phyloP scores from a whole-genome alignment of 2,797 vertebrate species.

The Notoglanidium macrostoma region DNA sequence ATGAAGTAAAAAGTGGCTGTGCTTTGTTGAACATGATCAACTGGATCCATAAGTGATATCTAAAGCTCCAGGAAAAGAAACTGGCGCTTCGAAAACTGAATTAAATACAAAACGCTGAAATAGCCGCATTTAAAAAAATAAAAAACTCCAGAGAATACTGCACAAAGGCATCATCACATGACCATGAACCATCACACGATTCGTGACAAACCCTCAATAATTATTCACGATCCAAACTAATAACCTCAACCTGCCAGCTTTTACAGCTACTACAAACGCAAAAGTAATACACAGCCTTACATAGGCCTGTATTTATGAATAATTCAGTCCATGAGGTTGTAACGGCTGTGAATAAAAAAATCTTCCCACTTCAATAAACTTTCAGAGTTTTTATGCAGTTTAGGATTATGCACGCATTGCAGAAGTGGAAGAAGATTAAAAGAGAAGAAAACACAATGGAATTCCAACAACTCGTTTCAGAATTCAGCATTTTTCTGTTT shows the following conservation, averaged over 20 bases:
- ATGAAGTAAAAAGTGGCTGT: background rate
- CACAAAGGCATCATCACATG: background rate
- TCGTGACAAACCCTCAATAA: background rate
- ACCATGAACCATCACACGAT: background rate
- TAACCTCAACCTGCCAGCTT: background rate
- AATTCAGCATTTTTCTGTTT: constrained; percentile 63
- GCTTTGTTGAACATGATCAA: background rate
- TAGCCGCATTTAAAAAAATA: background rate
- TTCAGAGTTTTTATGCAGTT: background rate
- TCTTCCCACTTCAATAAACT: background rate
- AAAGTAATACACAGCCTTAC: background rate
- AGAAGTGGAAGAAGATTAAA: background rate
- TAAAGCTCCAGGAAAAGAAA: background rate
- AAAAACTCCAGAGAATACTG: too few relatives aligned
- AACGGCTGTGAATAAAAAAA: background rate
- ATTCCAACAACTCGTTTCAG: constrained; percentile 53
- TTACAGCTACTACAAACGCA: background rate
- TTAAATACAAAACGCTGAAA: background rate
- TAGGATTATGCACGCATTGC: background rate
- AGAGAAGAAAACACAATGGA: background rate
- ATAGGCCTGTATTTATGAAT: background rate
- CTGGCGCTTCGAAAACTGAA: background rate
- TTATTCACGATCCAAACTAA: background rate
- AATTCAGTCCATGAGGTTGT: background rate
- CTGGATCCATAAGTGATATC: background rate